Conservation (phyloP, 2,888 invertebrate genomes). For the Peribatodes rhomboidaria region DNA sequence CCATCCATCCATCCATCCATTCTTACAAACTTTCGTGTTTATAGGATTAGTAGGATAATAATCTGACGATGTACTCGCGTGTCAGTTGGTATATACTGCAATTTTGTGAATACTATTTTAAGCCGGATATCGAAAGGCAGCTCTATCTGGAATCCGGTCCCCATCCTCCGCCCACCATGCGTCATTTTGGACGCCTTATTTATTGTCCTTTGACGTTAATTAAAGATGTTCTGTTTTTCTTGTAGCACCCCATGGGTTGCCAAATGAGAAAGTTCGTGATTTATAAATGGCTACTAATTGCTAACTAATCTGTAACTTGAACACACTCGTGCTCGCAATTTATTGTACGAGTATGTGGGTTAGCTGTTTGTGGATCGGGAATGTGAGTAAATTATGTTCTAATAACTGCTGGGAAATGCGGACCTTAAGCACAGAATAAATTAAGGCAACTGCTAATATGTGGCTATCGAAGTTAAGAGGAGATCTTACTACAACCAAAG, state of each 20-base stretch:
- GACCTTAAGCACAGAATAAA: neutral
- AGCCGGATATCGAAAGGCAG: slow-evolving; percentile 6
- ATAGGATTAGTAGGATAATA: too few relatives aligned
- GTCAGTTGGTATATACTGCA: too few relatives aligned
- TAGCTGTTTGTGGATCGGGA: neutral
- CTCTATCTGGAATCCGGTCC: slow-evolving; percentile 12
- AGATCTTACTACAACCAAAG: too few relatives aligned
- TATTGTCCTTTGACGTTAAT: slow-evolving; percentile 51
- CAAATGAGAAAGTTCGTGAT: slow-evolving; percentile 43
- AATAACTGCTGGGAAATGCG: neutral
- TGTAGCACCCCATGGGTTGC: slow-evolving; percentile 35
- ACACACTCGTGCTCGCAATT: slow-evolving; percentile 34
- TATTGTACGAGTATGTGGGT: slow-evolving; percentile 25
- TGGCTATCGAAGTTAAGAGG: too few relatives aligned
- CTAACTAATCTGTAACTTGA: slow-evolving; percentile 42
- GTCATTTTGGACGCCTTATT: slow-evolving; percentile 49
- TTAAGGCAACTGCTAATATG: neutral
- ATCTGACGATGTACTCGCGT: too few relatives aligned
- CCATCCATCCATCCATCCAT: too few relatives aligned
- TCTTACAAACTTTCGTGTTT: too few relatives aligned
- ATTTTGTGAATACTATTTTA: neutral
- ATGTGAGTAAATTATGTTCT: slow-evolving; percentile 11
- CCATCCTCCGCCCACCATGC: slow-evolving; percentile 38
- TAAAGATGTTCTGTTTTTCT: slow-evolving; percentile 46
- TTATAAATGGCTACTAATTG: slow-evolving; percentile 42